phyloP scores from a whole-genome alignment of 2,888 invertebrate genomes.

The Timema podura region DNA sequence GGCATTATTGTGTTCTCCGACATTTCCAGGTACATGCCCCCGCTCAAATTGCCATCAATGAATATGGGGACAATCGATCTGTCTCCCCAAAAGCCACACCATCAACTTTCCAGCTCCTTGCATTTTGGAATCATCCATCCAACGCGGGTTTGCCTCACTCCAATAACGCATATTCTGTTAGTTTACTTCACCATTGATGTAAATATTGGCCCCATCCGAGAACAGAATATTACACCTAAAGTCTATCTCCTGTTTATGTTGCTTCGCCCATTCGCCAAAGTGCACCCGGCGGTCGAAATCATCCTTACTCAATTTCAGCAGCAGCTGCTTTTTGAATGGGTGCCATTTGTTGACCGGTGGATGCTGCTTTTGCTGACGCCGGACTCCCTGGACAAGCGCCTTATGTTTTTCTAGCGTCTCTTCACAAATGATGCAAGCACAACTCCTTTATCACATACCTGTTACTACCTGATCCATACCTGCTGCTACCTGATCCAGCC shows the following conservation, averaged over 20 bases:
- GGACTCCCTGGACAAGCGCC: no score
- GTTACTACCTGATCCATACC: no score
- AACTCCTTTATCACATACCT: no score
- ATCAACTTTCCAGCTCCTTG: background rate
- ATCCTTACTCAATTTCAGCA: conserved; percentile 7
- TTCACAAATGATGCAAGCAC: no score
- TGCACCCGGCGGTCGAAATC: background rate
- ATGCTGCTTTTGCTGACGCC: no score
- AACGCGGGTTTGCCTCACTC: background rate
- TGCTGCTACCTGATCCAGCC: no score
- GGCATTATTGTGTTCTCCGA: background rate
- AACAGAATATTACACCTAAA: background rate
- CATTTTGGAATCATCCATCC: background rate
- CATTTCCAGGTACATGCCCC: background rate
- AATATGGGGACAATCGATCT: background rate
- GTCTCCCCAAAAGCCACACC: conserved; percentile 7
- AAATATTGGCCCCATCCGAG: background rate
- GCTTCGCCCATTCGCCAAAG: conserved; percentile 5
- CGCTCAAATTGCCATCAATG: background rate
- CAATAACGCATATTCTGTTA: conserved; percentile 4
- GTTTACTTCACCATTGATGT: background rate
- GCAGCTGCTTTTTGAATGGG: no score
- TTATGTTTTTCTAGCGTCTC: no score
- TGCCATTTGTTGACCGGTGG: no score
- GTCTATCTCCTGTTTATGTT: no score